These are phyloP conservation scores for Meloidogyne floridensis DNA, from an alignment of 1,140 invertebrate genomes.

Conservation along the genomic window DNA sequence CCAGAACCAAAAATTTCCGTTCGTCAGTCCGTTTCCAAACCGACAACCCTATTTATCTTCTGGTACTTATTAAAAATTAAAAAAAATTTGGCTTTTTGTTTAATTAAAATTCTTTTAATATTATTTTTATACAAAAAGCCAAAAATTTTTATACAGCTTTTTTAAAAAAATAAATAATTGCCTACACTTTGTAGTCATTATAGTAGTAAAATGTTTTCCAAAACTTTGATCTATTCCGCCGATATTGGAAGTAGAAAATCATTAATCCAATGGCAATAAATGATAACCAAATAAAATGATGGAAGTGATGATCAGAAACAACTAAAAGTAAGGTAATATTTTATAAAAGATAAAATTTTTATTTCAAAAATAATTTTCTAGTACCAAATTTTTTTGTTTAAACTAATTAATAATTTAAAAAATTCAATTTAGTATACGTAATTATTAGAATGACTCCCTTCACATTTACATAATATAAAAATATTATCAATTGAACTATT, in stretches of 20 bases:
- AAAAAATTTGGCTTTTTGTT: background rate
- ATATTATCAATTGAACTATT: background rate
- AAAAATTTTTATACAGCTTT: background rate
- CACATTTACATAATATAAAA: background rate
- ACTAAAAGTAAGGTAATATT: background rate
- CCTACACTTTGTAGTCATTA: constrained; percentile 63
- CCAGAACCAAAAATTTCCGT: no score
- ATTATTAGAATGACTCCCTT: no score
- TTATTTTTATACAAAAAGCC: background rate
- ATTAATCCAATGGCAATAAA: constrained; percentile 48
- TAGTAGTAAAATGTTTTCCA: constrained; percentile 65
- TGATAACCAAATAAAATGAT: constrained; percentile 51
- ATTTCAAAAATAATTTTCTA: no score
- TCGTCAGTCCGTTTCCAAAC: no score
- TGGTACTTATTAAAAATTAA: background rate
- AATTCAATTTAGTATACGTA: no score
- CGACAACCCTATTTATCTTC: no score
- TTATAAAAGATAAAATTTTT: no score
- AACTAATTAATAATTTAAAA: no score
- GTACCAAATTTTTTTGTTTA: no score
- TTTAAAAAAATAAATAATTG: background rate
- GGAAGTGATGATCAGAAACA: constrained; percentile 39
- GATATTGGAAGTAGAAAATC: constrained; percentile 59
- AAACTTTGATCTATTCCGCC: constrained; percentile 60
- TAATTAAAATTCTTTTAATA: background rate